Evolutionary conservation across 2,888 invertebrate species (phyloP).

Genomic region (Hylaea fasciaria): DNA sequence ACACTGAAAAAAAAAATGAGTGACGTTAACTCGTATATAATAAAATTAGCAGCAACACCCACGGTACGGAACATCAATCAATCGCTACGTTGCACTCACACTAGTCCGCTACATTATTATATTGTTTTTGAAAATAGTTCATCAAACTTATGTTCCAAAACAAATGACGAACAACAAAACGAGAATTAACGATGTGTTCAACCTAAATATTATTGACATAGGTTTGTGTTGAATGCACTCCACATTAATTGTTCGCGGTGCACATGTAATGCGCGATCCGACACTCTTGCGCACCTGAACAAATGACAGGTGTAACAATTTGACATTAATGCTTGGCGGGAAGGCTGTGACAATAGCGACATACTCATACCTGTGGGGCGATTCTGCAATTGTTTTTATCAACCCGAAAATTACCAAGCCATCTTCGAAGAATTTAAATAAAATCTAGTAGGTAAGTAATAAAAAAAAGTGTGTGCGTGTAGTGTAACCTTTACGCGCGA

Average conservation of each 20-base stretch:
- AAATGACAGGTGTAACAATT: slow-evolving; percentile 24
- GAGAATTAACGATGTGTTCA: slow-evolving; percentile 5
- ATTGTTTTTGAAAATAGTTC: not conserved
- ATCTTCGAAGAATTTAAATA: too few species aligned
- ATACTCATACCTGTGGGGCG: not conserved
- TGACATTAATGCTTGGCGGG: slow-evolving; percentile 10
- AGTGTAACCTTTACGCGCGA: too few species aligned
- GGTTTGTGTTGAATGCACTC: slow-evolving; percentile 17
- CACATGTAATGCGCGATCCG: slow-evolving; percentile 10
- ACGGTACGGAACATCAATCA: too few species aligned
- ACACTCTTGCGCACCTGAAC: slow-evolving; percentile 15
- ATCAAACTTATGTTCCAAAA: slow-evolving; percentile 6
- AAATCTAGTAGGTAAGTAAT: too few species aligned
- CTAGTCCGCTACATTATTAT: too few species aligned
- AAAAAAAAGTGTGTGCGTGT: too few species aligned
- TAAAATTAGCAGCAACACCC: too few species aligned
- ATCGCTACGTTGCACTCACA: too few species aligned
- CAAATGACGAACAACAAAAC: slow-evolving; percentile 16
- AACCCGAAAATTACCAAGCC: too few species aligned
- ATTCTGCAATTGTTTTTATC: slow-evolving; percentile 7
- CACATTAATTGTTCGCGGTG: slow-evolving; percentile 10
- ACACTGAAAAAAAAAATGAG: too few species aligned
- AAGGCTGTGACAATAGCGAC: slow-evolving; percentile 14
- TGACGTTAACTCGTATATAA: too few species aligned
- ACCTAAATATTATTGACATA: slow-evolving; percentile 22